Evolutionary conservation across 2,888 invertebrate species (phyloP).

Genomic region (Pandemis cinnamomeana): DNA sequence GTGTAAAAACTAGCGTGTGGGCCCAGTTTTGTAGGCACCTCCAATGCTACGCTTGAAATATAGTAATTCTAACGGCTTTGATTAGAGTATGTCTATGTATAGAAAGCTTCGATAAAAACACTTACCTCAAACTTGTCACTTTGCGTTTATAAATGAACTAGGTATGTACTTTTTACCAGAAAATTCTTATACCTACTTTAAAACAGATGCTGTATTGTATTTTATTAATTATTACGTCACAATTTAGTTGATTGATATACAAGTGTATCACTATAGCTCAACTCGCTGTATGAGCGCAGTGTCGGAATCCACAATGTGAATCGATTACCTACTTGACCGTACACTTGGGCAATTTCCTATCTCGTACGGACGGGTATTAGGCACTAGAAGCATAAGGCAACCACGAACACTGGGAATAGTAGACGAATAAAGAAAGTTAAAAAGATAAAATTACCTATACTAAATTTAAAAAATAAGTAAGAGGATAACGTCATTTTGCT

Average conservation of each 20-base stretch:
- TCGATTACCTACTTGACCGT: constrained; percentile 38
- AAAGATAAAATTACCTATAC: too few relatives aligned
- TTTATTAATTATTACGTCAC: not conserved
- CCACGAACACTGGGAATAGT: not conserved
- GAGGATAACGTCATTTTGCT: too few relatives aligned
- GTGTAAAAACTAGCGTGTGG: too few relatives aligned
- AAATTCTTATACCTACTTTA: not conserved
- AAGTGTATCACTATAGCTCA: not conserved
- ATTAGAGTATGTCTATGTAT: too few relatives aligned
- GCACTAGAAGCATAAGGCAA: not conserved
- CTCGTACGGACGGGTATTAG: constrained; percentile 15
- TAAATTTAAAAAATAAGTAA: too few relatives aligned
- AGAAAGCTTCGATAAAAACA: not conserved
- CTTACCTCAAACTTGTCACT: not conserved
- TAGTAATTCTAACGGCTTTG: not conserved
- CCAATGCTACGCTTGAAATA: too few relatives aligned
- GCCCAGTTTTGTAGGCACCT: too few relatives aligned
- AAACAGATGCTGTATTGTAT: not conserved
- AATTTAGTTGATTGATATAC: not conserved
- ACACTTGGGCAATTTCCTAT: constrained; percentile 38
- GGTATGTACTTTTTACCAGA: not conserved
- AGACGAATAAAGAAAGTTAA: not conserved
- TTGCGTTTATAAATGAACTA: not conserved
- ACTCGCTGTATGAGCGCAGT: constrained; percentile 6
- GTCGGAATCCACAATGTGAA: constrained; percentile 28